Percentiles rank a stretch among this genome's conserved stretches.
These are phyloP conservation scores for Seira musarum DNA, from an alignment of 2,888 invertebrate species.

Conservation along the genomic window DNA sequence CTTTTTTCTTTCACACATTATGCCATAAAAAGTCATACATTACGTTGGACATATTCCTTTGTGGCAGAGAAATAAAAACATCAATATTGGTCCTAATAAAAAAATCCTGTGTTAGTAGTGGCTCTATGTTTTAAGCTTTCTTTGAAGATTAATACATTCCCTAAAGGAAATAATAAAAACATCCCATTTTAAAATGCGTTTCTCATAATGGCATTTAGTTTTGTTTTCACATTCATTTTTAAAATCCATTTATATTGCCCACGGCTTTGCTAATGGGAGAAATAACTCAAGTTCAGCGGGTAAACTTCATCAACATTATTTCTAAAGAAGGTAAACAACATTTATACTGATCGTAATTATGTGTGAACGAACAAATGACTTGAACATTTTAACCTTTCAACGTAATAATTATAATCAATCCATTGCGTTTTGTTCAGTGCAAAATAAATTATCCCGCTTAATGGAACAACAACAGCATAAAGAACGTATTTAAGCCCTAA, in stretches of 20 bases:
- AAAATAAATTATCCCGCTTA: not conserved
- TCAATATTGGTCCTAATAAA: too few species aligned
- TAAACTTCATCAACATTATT: not conserved
- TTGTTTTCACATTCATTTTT: not conserved
- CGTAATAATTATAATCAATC: constrained; percentile 43
- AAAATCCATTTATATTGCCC: constrained; percentile 27
- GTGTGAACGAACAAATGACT: constrained; percentile 34
- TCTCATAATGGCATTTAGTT: not conserved
- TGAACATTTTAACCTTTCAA: constrained; percentile 47
- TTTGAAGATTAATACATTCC: too few species aligned
- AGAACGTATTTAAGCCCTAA: not conserved
- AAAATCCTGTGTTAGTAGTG: too few species aligned
- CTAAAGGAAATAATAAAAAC: too few species aligned
- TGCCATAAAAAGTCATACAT: too few species aligned
- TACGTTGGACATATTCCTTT: too few species aligned
- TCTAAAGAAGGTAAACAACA: not conserved
- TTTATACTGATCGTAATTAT: not conserved
- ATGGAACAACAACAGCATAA: not conserved
- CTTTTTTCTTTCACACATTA: too few species aligned
- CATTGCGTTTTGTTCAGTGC: constrained; percentile 22
- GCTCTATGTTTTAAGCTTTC: too few species aligned
- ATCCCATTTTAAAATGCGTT: not conserved
- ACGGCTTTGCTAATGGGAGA: constrained; percentile 27
- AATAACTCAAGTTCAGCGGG: constrained; percentile 31
- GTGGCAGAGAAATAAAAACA: too few species aligned